Conservation (phyloP, 2,888 invertebrate species). For the Andrena hattorfiana region DNA sequence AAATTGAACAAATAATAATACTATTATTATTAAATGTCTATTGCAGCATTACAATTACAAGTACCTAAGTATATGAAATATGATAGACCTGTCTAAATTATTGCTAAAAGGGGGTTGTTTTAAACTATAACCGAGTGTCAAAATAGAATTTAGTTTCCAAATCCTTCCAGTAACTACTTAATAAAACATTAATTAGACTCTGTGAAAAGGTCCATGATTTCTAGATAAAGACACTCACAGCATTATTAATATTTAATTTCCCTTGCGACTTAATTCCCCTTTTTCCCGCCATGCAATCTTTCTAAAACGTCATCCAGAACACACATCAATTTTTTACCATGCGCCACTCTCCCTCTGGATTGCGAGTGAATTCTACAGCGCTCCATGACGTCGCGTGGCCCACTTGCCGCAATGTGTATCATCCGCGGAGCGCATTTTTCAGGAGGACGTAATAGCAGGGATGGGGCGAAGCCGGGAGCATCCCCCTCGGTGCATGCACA, state of each 20-base stretch:
- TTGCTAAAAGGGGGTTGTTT: too few relatives aligned
- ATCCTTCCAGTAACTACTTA: not conserved
- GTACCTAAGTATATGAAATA: too few relatives aligned
- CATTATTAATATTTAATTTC: too few relatives aligned
- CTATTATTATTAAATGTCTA: too few relatives aligned
- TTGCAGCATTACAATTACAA: too few relatives aligned
- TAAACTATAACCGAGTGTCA: not conserved
- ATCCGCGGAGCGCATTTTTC: constrained; percentile 43
- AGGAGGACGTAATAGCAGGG: constrained; percentile 37
- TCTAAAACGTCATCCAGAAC: not conserved
- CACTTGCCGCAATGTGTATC: constrained; percentile 36
- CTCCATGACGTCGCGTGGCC: constrained; percentile 12
- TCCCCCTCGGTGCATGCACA: constrained; percentile 29
- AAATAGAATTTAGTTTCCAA: not conserved
- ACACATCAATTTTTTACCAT: not conserved
- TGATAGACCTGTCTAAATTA: too few relatives aligned
- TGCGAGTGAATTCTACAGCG: constrained; percentile 25
- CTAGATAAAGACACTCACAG: too few relatives aligned
- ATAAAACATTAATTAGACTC: too few relatives aligned
- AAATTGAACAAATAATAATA: too few relatives aligned
- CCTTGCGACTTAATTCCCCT: not conserved
- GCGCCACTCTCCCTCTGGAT: not conserved
- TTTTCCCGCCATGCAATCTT: not conserved
- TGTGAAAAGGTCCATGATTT: not conserved
- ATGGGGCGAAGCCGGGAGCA: constrained; percentile 8